Evolutionary conservation across 2,888 invertebrate species (phyloP).

Genomic region (Litoditis marina): DNA sequence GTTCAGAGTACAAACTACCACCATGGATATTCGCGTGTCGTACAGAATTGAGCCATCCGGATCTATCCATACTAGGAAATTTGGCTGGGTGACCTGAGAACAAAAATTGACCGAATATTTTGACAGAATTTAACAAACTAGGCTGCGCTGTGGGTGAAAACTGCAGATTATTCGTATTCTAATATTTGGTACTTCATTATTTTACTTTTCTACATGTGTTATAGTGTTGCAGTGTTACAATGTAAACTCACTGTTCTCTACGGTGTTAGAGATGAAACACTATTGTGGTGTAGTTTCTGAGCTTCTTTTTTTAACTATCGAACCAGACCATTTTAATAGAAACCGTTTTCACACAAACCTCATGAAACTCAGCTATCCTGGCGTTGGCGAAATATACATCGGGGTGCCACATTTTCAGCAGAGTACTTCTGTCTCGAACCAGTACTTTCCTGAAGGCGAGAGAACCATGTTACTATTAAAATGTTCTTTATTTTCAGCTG

Average conservation of each 20-base stretch:
- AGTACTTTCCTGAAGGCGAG: slow-evolving; percentile 40
- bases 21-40: slow-evolving; percentile 50
- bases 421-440: slow-evolving; percentile 43
- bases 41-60: slow-evolving; percentile 61
- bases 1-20: slow-evolving; percentile 60
- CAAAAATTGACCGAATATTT: neutral
- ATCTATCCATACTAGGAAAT: slow-evolving; percentile 61
- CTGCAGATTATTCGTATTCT: neutral
- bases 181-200: neutral
- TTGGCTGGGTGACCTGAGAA: slow-evolving; percentile 58
- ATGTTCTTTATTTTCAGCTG: too few relatives aligned
- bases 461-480: neutral
- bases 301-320: too few relatives aligned
- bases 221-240: too few relatives aligned
- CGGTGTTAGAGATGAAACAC: too few relatives aligned
- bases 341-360: too few relatives aligned
- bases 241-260: too few relatives aligned
- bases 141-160: too few relatives aligned
- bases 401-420: slow-evolving; percentile 58
- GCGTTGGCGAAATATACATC: slow-evolving; percentile 62
- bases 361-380: slow-evolving; percentile 58
- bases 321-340: too few relatives aligned
- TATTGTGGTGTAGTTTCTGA: too few relatives aligned
- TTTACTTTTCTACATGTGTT: too few relatives aligned
- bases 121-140: neutral